phyloP scores from a whole-genome alignment of 2,113 vertebrate species.

The Protomyctophum bolini region DNA sequence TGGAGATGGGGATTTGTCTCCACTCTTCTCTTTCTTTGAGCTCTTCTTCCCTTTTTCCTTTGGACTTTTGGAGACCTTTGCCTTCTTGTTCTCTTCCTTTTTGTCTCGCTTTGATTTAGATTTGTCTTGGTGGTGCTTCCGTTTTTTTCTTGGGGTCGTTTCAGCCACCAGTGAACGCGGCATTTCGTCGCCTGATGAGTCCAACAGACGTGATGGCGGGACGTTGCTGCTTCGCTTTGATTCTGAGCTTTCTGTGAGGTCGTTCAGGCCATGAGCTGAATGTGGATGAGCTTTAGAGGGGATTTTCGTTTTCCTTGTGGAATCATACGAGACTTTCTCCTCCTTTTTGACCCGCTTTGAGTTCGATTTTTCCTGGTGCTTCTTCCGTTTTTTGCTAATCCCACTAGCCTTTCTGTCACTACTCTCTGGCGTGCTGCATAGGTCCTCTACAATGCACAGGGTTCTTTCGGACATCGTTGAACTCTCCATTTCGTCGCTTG shows the following conservation, averaged over 20 bases:
- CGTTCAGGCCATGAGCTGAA: no score
- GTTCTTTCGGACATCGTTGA: slow-evolving; percentile 13
- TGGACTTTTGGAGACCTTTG: slow-evolving; percentile 44
- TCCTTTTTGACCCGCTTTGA: slow-evolving; percentile 73
- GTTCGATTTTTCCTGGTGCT: slow-evolving; percentile 34
- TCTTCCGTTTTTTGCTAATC: slow-evolving; percentile 46
- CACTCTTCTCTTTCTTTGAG: slow-evolving; percentile 23
- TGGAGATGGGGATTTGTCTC: slow-evolving; percentile 1
- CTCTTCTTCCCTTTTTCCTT: slow-evolving; percentile 48
- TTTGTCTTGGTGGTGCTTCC: slow-evolving; percentile 57
- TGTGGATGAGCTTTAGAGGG: no score
- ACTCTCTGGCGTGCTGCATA: neutral
- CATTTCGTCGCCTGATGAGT: no score
- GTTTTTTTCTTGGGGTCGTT: slow-evolving; percentile 48
- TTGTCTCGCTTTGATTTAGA: slow-evolving; percentile 69
- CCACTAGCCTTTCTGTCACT: neutral
- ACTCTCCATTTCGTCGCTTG: slow-evolving; percentile 10
- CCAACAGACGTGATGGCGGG: no score
- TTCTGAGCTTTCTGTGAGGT: no score
- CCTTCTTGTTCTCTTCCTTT: slow-evolving; percentile 64
- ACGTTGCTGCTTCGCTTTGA: no score
- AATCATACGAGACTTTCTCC: neutral
- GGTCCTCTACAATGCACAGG: neutral
- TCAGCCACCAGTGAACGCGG: no score
- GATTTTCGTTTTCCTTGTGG: no score